Base-by-base conservation (phyloP, 2,113 vertebrate species). In the Mandrillus leucophaeus region DNA sequence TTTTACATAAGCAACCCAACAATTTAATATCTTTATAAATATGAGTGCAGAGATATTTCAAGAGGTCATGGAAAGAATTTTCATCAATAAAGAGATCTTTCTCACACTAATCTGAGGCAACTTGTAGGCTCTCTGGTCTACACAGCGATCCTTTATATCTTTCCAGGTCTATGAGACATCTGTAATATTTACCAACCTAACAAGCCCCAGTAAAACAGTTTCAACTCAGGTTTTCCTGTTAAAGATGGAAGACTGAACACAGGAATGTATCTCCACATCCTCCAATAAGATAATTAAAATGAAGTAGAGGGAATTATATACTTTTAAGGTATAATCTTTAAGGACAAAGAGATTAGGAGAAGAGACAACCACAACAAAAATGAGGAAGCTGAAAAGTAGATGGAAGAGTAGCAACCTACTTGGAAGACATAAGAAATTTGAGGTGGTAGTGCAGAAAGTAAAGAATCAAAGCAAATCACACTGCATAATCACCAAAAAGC, bases 161-260 rank as follows among this genome's bases (percentile, higher is more conserved):
- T 75, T 87, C 13, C 92, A 52, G 17, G 17, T 76, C 81, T 82
- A 75, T 91, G 78, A 94, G 45, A 88, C 17, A 59, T 72, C 23
- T 94, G 11, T 88, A 84, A 23, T 92, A 84, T 57, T 73, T 94
- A 84, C 6, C 64, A 94, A 75, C 55, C 79, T 66, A 88, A 88
- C 11, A 72, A 83, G 9, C n/a, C 50, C 70, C n/a, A 84, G 6
- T 64, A 94, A 88, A 94, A 95, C 40, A 90, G 23, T 93, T 81
- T 90, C 50, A 84, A 40, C 45, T 88, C 57, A n/a, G 27, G 45
- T n/a, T 35, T 88, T 70, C 32, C n/a, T 92, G 40, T 94, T 85
- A 80, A 85, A 94, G 78, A 80, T 43, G 38, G 43, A 87, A 43
- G 38, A 9, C 7, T 79, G 38, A n/a, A 14, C 45, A 55, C 13